Base-by-base conservation (phyloP, 2,797 vertebrate genomes). In the Dicrostonyx torquatus region DNA sequence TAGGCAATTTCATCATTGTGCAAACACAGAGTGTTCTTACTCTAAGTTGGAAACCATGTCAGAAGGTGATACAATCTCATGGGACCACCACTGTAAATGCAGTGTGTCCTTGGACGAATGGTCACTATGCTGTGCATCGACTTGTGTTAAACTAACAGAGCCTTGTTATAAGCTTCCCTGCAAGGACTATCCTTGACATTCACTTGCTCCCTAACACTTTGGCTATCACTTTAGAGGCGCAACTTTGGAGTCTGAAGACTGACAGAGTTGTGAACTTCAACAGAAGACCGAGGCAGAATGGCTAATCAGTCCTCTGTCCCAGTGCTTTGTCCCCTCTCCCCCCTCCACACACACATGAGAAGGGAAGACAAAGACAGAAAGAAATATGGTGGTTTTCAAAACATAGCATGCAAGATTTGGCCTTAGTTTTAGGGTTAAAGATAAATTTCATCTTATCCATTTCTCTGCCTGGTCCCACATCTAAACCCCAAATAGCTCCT, bases 351-450 rank as follows among this genome's bases (percentile, higher is more conserved):
- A 22, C 55, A 58, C 55, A 62, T 10, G 24, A 62, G 26, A 62
- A 53, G 29, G 14, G 8, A 91, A 92, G 84, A 89, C 43, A 64
- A 66, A 75, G 77, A 92, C 62, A 87, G 78, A 91, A 87, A 66
- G 58, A 86, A 84, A 68, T 29, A 72, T 64, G 84, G 73, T 76
- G 72, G 91, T 82, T 95, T 93, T 91, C 83, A 87, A 93, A 94
- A 89, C 7, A 87, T 45, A 89, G 40, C 18, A 66, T 70, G 45
- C 6, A 93, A 70, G 72, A 84, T 76, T 60, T 91, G 79, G 94
- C 84, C 58, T 96, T 62, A 91, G 48, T 80, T 86, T 92, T 80
- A 80, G 31, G 34, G n/a, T 76, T 80, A 73, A 92, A 95, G 83
- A 89, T 87, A 88, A 88, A 20, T 37, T 73, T 86, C 62, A 75